A percentile compares a stretch with the other conserved stretches of the same genome.
phyloP scores from a whole-genome alignment of 2,888 invertebrate species.

The Cephus pulcher region DNA sequence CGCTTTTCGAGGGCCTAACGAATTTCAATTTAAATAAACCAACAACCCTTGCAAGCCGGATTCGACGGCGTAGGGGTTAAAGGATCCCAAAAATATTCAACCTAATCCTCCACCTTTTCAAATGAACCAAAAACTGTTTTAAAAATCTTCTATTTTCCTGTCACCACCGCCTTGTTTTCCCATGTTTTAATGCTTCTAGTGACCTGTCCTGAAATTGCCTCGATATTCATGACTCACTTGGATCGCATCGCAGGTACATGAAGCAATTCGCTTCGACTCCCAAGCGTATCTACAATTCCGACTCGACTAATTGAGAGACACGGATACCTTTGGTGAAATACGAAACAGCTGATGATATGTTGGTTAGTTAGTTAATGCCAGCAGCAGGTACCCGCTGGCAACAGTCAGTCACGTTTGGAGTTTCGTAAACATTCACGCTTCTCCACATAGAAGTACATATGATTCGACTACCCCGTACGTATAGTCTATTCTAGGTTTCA shows the following conservation, averaged over 20 bases:
- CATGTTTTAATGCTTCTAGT: not conserved
- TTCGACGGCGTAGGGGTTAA: not conserved
- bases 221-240: not conserved
- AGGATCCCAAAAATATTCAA: not conserved
- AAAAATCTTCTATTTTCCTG: not conserved
- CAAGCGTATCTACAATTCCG: constrained; percentile 45
- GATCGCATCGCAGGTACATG: not conserved
- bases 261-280: not conserved
- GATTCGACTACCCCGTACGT: constrained; percentile 25
- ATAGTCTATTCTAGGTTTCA: constrained; percentile 15
- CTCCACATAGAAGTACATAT: not conserved
- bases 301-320: constrained; percentile 49
- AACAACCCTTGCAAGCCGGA: not conserved
- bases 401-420: constrained; percentile 28
- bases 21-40: not conserved
- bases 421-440: constrained; percentile 35
- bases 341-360: constrained; percentile 38
- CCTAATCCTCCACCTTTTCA: not conserved
- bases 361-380: constrained; percentile 28
- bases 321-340: constrained; percentile 30
- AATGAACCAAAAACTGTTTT: not conserved
- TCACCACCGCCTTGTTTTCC: not conserved
- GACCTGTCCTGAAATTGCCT: not conserved
- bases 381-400: constrained; percentile 33
- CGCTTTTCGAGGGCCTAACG: not conserved